A percentile compares a stretch with the other conserved stretches of the same genome.
These are phyloP conservation scores for Synanthedon formicaeformis DNA, from an alignment of 2,888 invertebrate species.

Conservation along the genomic window DNA sequence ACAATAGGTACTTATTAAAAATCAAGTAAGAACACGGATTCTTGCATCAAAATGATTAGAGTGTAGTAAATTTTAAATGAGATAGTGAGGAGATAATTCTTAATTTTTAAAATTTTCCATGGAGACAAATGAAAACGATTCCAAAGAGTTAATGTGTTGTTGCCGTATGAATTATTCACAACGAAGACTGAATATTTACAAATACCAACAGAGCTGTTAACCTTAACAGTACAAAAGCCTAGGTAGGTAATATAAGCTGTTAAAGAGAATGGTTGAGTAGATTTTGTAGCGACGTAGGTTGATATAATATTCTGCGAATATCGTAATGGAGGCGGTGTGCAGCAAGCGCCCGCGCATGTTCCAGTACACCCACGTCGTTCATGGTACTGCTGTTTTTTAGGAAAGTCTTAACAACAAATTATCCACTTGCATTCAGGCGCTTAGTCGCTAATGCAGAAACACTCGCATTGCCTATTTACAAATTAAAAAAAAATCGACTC, in stretches of 20 bases:
- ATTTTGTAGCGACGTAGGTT: slow-evolving; percentile 19
- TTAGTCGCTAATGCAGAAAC: slow-evolving; percentile 39
- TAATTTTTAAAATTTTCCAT: neutral
- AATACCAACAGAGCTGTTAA: slow-evolving; percentile 45
- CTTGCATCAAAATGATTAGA: too few relatives aligned
- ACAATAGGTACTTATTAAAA: too few relatives aligned
- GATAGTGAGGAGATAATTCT: too few relatives aligned
- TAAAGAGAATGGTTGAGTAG: slow-evolving; percentile 23
- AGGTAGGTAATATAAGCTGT: slow-evolving; percentile 15
- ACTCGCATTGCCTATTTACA: slow-evolving; percentile 33
- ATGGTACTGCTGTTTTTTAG: slow-evolving; percentile 31
- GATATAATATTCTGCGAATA: slow-evolving; percentile 16
- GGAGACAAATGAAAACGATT: slow-evolving; percentile 2
- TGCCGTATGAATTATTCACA: slow-evolving; percentile 16
- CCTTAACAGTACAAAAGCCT: slow-evolving; percentile 27
- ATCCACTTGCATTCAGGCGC: slow-evolving; percentile 15
- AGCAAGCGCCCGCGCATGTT: slow-evolving; percentile 11
- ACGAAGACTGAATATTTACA: slow-evolving; percentile 41
- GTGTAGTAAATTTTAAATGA: too few relatives aligned
- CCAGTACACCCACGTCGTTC: slow-evolving; percentile 17
- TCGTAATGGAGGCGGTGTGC: slow-evolving; percentile 16
- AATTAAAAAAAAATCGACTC: slow-evolving; percentile 25
- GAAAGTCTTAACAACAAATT: slow-evolving; percentile 33
- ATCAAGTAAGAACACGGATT: too few relatives aligned
- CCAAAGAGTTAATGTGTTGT: slow-evolving; percentile 7